Base-by-base conservation (phyloP, 2,888 invertebrate genomes). In the Caenorhabditis sulstoni region DNA sequence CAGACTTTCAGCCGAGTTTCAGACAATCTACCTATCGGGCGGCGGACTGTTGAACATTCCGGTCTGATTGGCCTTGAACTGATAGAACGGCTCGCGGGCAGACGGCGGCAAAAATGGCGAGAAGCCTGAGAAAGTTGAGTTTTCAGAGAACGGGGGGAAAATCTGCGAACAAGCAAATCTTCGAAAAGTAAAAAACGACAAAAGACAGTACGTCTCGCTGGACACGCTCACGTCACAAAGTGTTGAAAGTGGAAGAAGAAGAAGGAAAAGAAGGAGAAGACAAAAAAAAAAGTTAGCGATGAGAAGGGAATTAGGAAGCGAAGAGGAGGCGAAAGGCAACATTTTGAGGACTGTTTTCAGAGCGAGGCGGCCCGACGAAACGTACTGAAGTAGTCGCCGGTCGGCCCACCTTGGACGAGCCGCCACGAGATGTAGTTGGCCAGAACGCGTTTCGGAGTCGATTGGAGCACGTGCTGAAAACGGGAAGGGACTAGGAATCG, bases 391-490 rank as follows among this genome's bases (percentile, higher is more conserved):
- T 49, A 64, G 67, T 76, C 79, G 58, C 66, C 79, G 59, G 64
- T 65, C n/a, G 74, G 70, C 75, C 73, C 78, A 81, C 81, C 81
- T 81, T 88, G 88, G 7, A 90, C 86, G 16, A 89, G 71, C 14
- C 90, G 67, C 89, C 89, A 89, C 1, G 85, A 68, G 39, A 90
- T 79, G 74, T 89, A 89, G 73, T 89, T 89, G 59, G 88, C 87
- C 0, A 88, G 71, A 8, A 84, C 83, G 22, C 88, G 79, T 80
- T 87, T 87, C 22, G 82, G 77, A 7, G 87, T 86, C 5, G 81
- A 70, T 61, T 83, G 70, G 35, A 88, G 76, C 44, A 88, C 82
- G 81, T 87, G 85, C 85, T 87, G 82, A 49, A 49, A 49, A 16
- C n/a, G 18, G 7, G 4, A 29, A 29, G 29, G 29, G 29, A 29